phyloP scores from a whole-genome alignment of 2,888 invertebrate species.

The Cordilura impudica region DNA sequence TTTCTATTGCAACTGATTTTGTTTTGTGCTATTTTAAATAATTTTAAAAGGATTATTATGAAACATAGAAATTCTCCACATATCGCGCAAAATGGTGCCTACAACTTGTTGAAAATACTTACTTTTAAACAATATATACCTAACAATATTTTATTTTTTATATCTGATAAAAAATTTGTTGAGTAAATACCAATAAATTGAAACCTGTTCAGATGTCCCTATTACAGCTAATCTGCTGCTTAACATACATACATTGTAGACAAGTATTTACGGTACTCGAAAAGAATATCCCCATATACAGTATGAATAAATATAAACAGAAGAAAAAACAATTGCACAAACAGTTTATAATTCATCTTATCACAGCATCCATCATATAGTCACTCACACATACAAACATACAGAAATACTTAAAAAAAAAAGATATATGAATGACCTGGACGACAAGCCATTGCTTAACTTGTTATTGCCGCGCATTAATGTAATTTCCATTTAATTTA shows the following conservation, averaged over 20 bases:
- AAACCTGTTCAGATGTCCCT: background rate
- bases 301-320: background rate
- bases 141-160: no score
- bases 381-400: no score
- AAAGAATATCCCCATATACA: background rate
- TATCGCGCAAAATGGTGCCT: no score
- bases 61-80: no score
- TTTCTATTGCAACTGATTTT: no score
- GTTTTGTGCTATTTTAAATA: no score
- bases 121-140: no score
- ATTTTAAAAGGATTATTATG: no score
- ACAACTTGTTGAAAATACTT: no score
- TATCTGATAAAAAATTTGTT: no score
- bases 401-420: no score
- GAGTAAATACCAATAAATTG: no score
- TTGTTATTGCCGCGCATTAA: conserved; percentile 34
- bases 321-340: conserved; percentile 7
- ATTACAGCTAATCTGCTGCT: background rate
- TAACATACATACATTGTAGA: conserved; percentile 37
- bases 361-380: conserved; percentile 3
- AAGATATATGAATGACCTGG: conserved; percentile 15
- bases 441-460: conserved; percentile 22
- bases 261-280: background rate
- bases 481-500: conserved; percentile 51
- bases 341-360: conserved; percentile 13